phyloP scores from a whole-genome alignment of 2,797 vertebrate species.

The Trachurus trachurus region DNA sequence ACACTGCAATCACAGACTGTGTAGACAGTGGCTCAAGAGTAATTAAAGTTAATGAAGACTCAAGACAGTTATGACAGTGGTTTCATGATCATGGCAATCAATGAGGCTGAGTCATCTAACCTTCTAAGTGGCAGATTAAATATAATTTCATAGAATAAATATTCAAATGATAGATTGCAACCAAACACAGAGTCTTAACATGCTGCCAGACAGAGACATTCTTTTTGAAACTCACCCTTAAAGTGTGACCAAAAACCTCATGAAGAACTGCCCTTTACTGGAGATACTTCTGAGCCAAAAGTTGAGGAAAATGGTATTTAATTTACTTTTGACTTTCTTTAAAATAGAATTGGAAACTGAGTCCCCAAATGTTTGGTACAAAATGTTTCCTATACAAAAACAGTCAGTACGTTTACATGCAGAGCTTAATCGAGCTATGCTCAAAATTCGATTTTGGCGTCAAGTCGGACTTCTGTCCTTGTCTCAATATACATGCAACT shows the following conservation, averaged over 20 bases:
- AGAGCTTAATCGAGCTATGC: no score
- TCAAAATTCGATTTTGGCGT: no score
- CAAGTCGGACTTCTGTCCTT: no score
- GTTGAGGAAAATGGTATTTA: slow-evolving; percentile 6
- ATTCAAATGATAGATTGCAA: background rate
- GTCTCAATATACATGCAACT: no score
- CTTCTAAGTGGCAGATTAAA: background rate
- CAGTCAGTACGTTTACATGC: no score
- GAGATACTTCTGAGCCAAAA: no score
- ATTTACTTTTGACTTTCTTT: background rate
- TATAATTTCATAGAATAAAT: background rate
- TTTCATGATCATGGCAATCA: slow-evolving; percentile 2
- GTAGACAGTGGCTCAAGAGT: background rate
- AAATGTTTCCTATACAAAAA: slow-evolving; percentile 8
- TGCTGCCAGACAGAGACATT: background rate
- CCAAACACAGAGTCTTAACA: background rate
- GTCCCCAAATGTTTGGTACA: background rate
- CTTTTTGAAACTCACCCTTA: background rate
- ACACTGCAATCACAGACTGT: background rate
- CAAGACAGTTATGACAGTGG: background rate
- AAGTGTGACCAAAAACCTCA: slow-evolving; percentile 1
- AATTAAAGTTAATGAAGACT: background rate
- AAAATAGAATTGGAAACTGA: background rate
- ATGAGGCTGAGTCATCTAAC: background rate
- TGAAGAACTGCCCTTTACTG: slow-evolving; percentile 19